phyloP scores from a whole-genome alignment of 1,140 invertebrate genomes.

The Agraylea sexmaculata region DNA sequence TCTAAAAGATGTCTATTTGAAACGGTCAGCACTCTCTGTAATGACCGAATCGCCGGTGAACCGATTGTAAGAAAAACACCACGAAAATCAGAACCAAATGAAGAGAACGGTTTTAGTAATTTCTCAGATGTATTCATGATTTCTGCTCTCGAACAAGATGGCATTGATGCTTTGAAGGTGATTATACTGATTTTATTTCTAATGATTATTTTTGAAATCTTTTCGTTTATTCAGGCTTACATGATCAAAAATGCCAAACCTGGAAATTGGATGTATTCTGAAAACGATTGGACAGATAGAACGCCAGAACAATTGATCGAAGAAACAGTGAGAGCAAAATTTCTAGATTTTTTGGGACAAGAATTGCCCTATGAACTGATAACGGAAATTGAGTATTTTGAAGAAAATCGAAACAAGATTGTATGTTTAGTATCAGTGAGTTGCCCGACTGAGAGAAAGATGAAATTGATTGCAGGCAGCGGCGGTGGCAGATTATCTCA shows the following conservation, averaged over 20 bases:
- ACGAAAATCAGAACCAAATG: conserved; percentile 20
- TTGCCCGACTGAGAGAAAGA: conserved; percentile 47
- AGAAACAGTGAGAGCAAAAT: conserved; percentile 60
- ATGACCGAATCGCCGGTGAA: conserved; percentile 44
- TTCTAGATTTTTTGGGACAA: conserved; percentile 65
- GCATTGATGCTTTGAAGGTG: conserved; percentile 64
- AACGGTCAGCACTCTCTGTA: conserved; percentile 53
- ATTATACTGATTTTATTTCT: background rate
- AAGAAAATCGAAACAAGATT: conserved; percentile 47
- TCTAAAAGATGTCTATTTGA: conserved; percentile 63
- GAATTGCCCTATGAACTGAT: conserved; percentile 72
- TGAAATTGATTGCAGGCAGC: conserved; percentile 51
- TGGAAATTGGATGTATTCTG: conserved; percentile 52
- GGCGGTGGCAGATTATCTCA: conserved; percentile 51
- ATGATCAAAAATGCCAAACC: conserved; percentile 51
- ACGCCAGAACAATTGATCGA: conserved; percentile 53
- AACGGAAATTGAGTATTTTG: conserved; percentile 54
- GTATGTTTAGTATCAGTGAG: conserved; percentile 48
- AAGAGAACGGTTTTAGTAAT: conserved; percentile 51
- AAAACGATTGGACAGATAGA: conserved; percentile 58
- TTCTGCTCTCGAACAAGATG: conserved; percentile 68
- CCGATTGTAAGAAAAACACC: conserved; percentile 16
- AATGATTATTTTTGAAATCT: conserved; percentile 6
- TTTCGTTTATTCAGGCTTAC: conserved; percentile 55
- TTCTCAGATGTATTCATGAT: conserved; percentile 83